Base-by-base conservation (phyloP, 2,888 invertebrate genomes). In the Drosophila multiciliata region DNA sequence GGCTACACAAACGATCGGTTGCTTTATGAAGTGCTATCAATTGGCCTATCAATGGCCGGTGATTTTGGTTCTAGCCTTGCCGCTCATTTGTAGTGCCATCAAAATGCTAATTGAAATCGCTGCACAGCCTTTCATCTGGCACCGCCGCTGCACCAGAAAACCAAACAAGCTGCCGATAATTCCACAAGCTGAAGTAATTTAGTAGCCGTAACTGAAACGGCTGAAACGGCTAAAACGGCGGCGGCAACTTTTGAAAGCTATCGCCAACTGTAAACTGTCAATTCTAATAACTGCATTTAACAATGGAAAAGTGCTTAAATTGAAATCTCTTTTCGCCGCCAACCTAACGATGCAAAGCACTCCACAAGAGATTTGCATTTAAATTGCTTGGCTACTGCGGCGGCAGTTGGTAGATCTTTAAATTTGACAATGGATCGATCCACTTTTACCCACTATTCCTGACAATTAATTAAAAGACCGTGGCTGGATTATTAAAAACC, bases 271-370 rank as follows among this genome's bases (percentile, higher is more conserved):
- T 82, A 81, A 89, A 75, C 87, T 89, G 87, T 89, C 90, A 89
- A 90, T 85, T 90, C 86, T 88, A 90, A 88, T 89, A 88, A 90
- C 90, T 83, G 83, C 80, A 83, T 89, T 86, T 75, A 80, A 85
- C 90, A 87, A 88, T 81, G 54, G 73, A 71, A 52, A 71, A 84
- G 69, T 82, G 74, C 66, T 71, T 71, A 87, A 83, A 87, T 88
- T 90, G 80, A 90, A 90, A 77, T 79, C 63, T 64, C 59, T 20
- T 23, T 59, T 45, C 60, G 66, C 35, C 63, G 63, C 59, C 82
- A 49, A 65, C 59, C 75, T 88, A 73, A 90, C 85, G 87, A 90
- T 87, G 58, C 73, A 78, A 89, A 76, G 84, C 90, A 91, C 90
- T 91, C 73, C 57, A 77, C 68, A 66, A 53, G 35, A 32, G 69